Evolutionary conservation across 1,140 invertebrate species (phyloP), one percentile per base, ranked within the genome.

Genomic region (Teleopsis dalmanni): DNA sequence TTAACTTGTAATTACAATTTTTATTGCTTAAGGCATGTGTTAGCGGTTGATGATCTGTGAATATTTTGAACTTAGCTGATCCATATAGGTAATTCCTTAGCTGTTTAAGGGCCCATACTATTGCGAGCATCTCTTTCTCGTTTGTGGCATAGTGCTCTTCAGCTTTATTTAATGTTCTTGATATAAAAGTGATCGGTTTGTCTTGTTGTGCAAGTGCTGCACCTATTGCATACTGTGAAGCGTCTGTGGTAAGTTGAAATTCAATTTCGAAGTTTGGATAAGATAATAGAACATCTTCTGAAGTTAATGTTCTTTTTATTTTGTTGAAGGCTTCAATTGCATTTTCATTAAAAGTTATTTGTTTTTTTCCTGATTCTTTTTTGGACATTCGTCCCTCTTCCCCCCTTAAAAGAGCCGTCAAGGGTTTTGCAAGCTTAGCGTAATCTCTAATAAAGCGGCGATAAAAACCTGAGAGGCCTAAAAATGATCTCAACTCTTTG

Each of bases 21-120:
- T 68, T 74, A 0, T 69, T 56, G 6, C 57, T 57, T 6, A 60
- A 46, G 7, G 76, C 47, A 62, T 61, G 76, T 37, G 44, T 54
- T 25, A 75, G 54, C 1, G 71, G 63, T 47, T 62, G 59, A 48
- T 77, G 58, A 38, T 62, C 62, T 4, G 56, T 59, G 5, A 56
- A 21, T 11, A 57, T 52, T 34, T 27, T 50, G 19, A 60, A 53
- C 38, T 58, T 51, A 29, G 23, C 16, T 13, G 53, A 51, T 23
- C 38, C 46, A 19, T 52, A 58, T 10, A 62, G 38, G 52, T 58
- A 64, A 16, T 56, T 56, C 27, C 56, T 35, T 33, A 73, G 72
- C 34, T 64, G 53, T 38, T 69, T 57, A 4, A 73, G 55, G 1
- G 62, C 65, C 53, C 56, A 65, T 4, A 76, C 49, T 10, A 58